Conservation (phyloP, 1,140 invertebrate genomes). For the Hermatobates lingyangjiaoensis region DNA sequence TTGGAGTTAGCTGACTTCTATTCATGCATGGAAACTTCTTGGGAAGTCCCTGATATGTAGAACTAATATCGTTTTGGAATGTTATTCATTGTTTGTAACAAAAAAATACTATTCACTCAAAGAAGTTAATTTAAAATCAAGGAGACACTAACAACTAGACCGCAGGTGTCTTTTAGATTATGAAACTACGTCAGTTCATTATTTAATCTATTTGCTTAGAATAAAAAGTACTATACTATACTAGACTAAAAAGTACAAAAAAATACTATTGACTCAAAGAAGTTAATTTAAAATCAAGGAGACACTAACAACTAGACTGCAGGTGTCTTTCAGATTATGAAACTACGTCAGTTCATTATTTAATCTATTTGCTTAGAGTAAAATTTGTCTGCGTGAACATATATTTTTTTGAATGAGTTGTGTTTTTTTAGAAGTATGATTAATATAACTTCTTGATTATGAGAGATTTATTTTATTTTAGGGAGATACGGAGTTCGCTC, state of each 20-base stretch:
- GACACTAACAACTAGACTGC: not conserved
- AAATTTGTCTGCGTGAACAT: not conserved
- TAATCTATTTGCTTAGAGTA: not conserved
- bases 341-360: not conserved
- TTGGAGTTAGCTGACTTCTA: too few species aligned
- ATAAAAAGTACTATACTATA: too few species aligned
- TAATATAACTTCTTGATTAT: not conserved
- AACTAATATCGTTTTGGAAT: too few species aligned
- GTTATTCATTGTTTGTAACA: too few species aligned
- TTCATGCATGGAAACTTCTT: too few species aligned
- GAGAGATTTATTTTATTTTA: slow-evolving; percentile 17
- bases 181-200: not conserved
- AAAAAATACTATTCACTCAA: too few species aligned
- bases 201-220: not conserved
- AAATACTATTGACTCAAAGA: too few species aligned
- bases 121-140: too few species aligned
- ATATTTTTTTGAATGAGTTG: not conserved
- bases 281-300: too few species aligned
- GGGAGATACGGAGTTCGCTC: slow-evolving; percentile 29
- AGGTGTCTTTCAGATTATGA: not conserved
- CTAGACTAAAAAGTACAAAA: too few species aligned
- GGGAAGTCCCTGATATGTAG: too few species aligned
- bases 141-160: not conserved
- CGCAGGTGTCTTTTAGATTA: not conserved
- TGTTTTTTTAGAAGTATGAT: not conserved